Conservation (phyloP, 2,888 invertebrate species). For the Morpho helenor region DNA sequence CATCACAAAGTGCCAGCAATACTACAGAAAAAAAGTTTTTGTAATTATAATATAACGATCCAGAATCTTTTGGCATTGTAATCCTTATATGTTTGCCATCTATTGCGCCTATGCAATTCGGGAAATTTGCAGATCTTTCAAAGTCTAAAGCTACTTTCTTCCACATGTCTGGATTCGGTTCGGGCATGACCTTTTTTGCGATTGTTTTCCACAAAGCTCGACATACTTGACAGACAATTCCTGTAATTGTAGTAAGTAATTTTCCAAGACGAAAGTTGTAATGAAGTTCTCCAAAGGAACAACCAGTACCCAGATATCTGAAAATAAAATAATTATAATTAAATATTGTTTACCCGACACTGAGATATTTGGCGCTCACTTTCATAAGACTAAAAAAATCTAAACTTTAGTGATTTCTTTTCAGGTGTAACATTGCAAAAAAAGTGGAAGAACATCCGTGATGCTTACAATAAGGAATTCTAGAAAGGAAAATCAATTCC, state of each 20-base stretch:
- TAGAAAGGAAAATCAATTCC: conserved; percentile 31
- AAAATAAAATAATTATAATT: neutral
- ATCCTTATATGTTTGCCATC: too few species aligned
- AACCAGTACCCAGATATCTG: neutral
- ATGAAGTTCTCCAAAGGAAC: neutral
- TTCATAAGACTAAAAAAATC: neutral
- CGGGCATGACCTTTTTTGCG: neutral
- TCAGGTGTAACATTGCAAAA: conserved; percentile 30
- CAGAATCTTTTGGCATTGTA: too few species aligned
- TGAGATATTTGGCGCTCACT: too few species aligned
- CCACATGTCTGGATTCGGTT: neutral
- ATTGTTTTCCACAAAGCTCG: neutral
- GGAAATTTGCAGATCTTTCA: conserved; percentile 34
- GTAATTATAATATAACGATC: neutral
- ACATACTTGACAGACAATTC: neutral
- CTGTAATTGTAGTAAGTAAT: neutral
- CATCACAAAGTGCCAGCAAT: neutral
- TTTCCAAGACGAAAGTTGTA: neutral
- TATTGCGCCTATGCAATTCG: too few species aligned
- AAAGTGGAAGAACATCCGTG: conserved; percentile 35
- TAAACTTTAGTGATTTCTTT: conserved; percentile 21
- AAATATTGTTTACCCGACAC: neutral
- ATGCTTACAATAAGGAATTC: conserved; percentile 30
- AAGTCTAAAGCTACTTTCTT: neutral
- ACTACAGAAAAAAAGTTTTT: neutral